A percentile compares a stretch with the other conserved stretches of the same genome.
These are phyloP conservation scores for Pogona vitticeps DNA, from an alignment of 2,113 vertebrate species.

Conservation along the genomic window DNA sequence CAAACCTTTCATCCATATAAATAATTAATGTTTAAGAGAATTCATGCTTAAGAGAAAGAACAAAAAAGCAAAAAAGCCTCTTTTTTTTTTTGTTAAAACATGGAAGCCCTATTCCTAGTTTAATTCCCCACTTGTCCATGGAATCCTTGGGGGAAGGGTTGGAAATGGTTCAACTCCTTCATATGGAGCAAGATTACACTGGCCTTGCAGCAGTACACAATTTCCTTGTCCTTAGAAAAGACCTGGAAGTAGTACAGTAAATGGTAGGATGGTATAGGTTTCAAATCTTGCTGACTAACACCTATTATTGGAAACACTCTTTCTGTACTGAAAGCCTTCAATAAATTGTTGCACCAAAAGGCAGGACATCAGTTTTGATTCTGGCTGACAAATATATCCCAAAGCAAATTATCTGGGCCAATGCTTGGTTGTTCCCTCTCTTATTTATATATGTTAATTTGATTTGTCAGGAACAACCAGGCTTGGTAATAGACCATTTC, in stretches of 20 bases:
- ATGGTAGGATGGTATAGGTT: not conserved
- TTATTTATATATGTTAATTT: slow-evolving; percentile 34
- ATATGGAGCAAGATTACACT: not conserved
- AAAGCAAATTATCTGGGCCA: not conserved
- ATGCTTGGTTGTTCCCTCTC: not conserved
- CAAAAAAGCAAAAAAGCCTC: no score
- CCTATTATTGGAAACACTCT: not conserved
- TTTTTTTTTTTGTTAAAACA: not conserved
- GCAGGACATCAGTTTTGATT: not conserved
- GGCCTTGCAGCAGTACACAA: no score
- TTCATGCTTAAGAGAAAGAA: no score
- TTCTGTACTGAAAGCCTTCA: not conserved
- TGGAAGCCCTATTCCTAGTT: no score
- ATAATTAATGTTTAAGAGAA: no score
- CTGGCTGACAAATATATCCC: not conserved
- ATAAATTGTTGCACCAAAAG: not conserved
- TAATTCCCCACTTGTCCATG: no score
- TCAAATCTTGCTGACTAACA: not conserved
- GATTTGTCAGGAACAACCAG: slow-evolving; percentile 6
- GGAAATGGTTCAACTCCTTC: not conserved
- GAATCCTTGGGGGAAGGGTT: not conserved
- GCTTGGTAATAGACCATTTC: not conserved
- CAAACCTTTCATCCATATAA: no score
- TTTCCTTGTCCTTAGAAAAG: not conserved
- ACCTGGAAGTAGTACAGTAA: not conserved